These are phyloP conservation scores for Pterobdella sp. DNA, from an alignment of 2,888 invertebrate species.

Conservation along the genomic window DNA sequence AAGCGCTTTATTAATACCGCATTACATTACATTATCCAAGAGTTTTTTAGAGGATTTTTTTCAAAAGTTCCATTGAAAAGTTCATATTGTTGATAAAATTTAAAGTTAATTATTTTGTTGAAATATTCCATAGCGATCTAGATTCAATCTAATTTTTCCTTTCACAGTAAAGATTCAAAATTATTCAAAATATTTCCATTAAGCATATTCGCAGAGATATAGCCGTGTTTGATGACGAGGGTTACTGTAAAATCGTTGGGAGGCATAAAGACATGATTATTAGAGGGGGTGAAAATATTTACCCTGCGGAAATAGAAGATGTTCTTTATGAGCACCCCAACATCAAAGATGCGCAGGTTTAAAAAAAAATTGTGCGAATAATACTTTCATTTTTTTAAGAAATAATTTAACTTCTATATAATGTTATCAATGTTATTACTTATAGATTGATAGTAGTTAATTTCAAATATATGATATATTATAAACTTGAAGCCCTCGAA, in stretches of 20 bases:
- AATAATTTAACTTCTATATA: background rate
- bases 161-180: no score
- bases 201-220: slow-evolving; percentile 65
- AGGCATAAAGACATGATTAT: slow-evolving; percentile 71
- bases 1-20: no score
- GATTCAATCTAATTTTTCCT: no score
- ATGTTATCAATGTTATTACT: background rate
- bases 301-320: slow-evolving; percentile 71
- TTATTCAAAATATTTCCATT: no score
- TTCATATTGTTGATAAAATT: no score
- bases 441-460: background rate
- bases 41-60: no score
- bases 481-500: no score
- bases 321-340: slow-evolving; percentile 66
- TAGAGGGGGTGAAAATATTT: slow-evolving; percentile 74
- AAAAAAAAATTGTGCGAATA: background rate
- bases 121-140: no score
- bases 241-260: slow-evolving; percentile 66
- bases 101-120: no score
- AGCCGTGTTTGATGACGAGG: slow-evolving; percentile 62
- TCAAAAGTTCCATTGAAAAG: no score
- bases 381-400: background rate
- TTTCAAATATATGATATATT: no score
- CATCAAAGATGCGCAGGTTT: slow-evolving; percentile 66
- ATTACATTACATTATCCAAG: no score